Base-by-base conservation (phyloP, 1,140 invertebrate species). In the Leptinotarsa defecta region DNA sequence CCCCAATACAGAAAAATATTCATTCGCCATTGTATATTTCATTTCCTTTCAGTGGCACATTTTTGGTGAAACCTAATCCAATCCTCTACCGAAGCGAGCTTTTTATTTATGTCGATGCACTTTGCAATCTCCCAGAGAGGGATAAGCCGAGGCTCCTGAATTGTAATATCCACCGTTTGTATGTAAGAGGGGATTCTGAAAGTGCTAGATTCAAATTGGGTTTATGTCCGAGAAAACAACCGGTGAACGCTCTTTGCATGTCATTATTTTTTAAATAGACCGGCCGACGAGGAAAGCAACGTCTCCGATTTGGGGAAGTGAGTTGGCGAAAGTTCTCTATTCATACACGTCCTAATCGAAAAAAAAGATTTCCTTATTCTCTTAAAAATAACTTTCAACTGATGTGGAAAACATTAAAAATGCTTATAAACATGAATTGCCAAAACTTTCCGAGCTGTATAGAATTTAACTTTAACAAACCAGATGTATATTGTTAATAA, bases 191-290 rank as follows among this genome's bases (percentile, higher is more conserved):
- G 52, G 52, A 17, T 57, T 19, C 17, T 15, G 6, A 19, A 57
- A 57, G 52, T 57, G 52, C 52, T 17, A 3, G 52, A 57, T 57
- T 57, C 52, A 57, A 57, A 57, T 57, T 57, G 52, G 52, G 52
- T n/a, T 57, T 57, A 57, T 57, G 52, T 57, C 52, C 52, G 13
- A 15, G 52, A 15, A 57, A 57, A 57, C 52, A 57, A 57, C 52
- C 52, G 52, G 52, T 57, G 52, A 57, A 57, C 52, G 52, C 52
- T 57, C 52, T 15, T 57, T 57, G 52, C 52, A 57, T 57, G 52
- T 4, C 52, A 57, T 57, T 17, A 15, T 57, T 57, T 57, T 57
- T 57, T 43, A 0, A 43, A 43, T 43, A 43, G 34, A 3, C 0
- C 34, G 34, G 34, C 34, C 34, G 34, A 11, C 34, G 34, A 43